phyloP scores from a whole-genome alignment of 2,888 invertebrate genomes.

The Pristionchus japonicus region DNA sequence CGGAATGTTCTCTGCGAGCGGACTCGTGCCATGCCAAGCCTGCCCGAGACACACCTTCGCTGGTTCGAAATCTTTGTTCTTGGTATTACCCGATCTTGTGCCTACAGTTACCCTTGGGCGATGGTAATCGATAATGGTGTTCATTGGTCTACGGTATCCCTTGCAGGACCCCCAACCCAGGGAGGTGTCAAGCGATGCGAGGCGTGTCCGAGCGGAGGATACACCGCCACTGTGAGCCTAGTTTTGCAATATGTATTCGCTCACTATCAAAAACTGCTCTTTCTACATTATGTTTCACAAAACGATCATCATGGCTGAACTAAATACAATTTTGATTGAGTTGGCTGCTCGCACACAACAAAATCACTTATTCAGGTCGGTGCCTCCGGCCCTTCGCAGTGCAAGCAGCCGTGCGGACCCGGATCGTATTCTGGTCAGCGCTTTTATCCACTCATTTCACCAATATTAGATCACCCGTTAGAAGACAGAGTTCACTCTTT shows the following conservation, averaged over 20 bases:
- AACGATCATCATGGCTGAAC: background rate
- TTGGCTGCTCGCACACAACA: background rate
- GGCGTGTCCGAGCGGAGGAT: slow-evolving; percentile 82
- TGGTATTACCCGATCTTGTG: background rate
- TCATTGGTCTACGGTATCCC: background rate
- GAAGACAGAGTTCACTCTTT: too few relatives aligned
- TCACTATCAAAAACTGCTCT: background rate
- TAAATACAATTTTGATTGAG: background rate
- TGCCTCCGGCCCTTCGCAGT: slow-evolving; percentile 75
- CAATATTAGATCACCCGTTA: too few relatives aligned
- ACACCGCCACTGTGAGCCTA: slow-evolving; percentile 76
- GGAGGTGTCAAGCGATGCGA: slow-evolving; percentile 80
- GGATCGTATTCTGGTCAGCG: slow-evolving; percentile 78
- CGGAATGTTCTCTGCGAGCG: slow-evolving; percentile 94
- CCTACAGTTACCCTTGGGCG: background rate
- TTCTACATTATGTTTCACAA: background rate
- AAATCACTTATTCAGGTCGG: slow-evolving; percentile 62
- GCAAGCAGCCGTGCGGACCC: slow-evolving; percentile 86
- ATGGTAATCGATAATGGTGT: too few relatives aligned
- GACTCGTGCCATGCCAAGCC: slow-evolving; percentile 92
- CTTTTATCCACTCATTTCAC: too few relatives aligned
- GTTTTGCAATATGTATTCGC: background rate
- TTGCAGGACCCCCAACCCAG: slow-evolving; percentile 57
- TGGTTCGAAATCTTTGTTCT: slow-evolving; percentile 54
- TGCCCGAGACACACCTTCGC: slow-evolving; percentile 91